Base-by-base conservation (phyloP, 2,113 vertebrate species). In the Corythaeola cristata region DNA sequence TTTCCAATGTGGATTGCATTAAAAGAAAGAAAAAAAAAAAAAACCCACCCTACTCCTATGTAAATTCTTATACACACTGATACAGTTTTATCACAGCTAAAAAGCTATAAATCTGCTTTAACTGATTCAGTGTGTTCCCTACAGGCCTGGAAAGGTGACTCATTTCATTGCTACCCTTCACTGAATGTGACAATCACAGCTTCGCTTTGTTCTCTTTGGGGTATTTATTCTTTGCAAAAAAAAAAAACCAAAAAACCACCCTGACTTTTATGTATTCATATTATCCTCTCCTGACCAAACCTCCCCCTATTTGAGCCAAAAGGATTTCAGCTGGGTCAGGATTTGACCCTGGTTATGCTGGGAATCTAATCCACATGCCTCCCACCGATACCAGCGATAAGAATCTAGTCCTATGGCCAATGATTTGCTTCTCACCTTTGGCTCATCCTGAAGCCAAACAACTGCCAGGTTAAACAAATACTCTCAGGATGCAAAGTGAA, bases 1-100 rank as follows among this genome's bases (percentile, higher is more conserved):
- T 86, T 30, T 67, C 58, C 96, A 98, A 98, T 98, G 90, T 98
- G 98, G 97, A 96, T 98, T 94, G 96, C 93, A 97, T 98, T 98
- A 98, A 87, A 27, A 45, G 90, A 86, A 92, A 91, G 55, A 19
- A 68, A 89, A 26, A 55, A 94, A 94, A 49, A 41, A n/a, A n/a
- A 32, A 45, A 32, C 47, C 21, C 47, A 33, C 20, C 69, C 76
- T 88, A 62, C 1, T 60, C 77, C 95, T 96, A 59, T 63, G 81
- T 74, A 73, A 95, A 97, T 96, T 93, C 92, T 92, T 90, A 95
- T 89, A 96, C 83, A 90, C 30, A 21, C 78, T 97, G 95, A 96
- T 97, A 85, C 0, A 35, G 95, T 88, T 97, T 97, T 97, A 97
- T 97, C 97, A 93, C 93, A 93, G 89, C 86, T 78, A 90, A 93